phyloP scores from a whole-genome alignment of 2,888 invertebrate genomes.

The Lepeophtheirus nordmannii region DNA sequence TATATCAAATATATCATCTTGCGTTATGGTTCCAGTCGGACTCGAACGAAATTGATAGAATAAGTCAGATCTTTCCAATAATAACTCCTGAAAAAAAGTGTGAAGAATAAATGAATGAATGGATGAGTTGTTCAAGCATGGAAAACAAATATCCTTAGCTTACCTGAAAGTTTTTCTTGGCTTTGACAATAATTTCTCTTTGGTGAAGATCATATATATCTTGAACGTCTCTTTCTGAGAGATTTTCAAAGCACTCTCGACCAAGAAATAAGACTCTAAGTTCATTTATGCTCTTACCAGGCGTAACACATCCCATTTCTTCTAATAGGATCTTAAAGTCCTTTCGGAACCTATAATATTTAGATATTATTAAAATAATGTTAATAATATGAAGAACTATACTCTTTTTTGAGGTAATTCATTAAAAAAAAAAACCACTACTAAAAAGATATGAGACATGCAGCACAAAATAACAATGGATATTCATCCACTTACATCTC shows the following conservation, averaged over 20 bases:
- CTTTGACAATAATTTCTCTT: slow-evolving; percentile 68
- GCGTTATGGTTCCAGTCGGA: slow-evolving; percentile 63
- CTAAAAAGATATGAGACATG: neutral
- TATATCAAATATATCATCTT: slow-evolving; percentile 83
- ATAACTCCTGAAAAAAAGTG: slow-evolving; percentile 48
- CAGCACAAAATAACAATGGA: no score
- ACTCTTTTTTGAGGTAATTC: no score
- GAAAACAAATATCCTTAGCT: slow-evolving; percentile 2
- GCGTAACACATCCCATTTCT: slow-evolving; percentile 84
- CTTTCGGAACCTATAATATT: slow-evolving; percentile 61
- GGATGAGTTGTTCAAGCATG: neutral
- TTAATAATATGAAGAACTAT: neutral
- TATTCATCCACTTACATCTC: no score
- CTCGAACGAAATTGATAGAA: slow-evolving; percentile 58
- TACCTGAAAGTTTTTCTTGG: slow-evolving; percentile 75
- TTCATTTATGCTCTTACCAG: slow-evolving; percentile 80
- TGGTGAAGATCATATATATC: slow-evolving; percentile 88
- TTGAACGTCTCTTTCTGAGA: slow-evolving; percentile 74
- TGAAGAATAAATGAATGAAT: neutral
- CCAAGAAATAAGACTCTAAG: slow-evolving; percentile 64
- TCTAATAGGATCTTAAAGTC: slow-evolving; percentile 83
- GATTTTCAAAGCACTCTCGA: slow-evolving; percentile 77
- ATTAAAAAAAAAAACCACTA: neutral
- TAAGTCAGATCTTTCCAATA: slow-evolving; percentile 78
- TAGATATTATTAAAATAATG: neutral